Conservation (phyloP, 2,113 vertebrate species). For the Butastur rufipennis region DNA sequence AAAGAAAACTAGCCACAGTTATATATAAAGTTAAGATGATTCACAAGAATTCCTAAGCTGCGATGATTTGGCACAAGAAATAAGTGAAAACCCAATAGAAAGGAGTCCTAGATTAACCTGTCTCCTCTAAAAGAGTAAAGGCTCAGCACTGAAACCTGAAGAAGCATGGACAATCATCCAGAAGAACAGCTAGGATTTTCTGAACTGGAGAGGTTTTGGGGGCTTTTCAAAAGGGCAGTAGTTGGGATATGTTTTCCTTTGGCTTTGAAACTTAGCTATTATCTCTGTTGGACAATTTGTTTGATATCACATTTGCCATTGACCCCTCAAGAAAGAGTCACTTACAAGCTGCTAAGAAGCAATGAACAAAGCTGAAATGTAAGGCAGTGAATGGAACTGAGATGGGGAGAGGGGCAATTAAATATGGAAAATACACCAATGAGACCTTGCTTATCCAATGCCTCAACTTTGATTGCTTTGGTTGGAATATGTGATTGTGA, state of each 20-base stretch:
- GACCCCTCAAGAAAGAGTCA: background rate
- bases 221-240: background rate
- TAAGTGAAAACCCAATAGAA: background rate
- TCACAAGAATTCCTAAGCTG: background rate
- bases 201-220: background rate
- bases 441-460: background rate
- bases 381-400: background rate
- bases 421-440: background rate
- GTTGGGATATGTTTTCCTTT: background rate
- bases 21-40: background rate
- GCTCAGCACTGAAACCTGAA: background rate
- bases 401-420: background rate
- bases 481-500: accelerated
- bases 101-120: background rate
- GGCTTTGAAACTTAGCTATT: background rate
- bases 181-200: background rate
- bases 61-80: background rate
- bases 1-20: background rate
- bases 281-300: background rate
- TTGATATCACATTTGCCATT: background rate
- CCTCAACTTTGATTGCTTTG: background rate
- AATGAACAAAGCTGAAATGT: background rate
- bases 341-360: background rate
- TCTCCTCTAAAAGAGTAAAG: background rate
- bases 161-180: no score